These are phyloP conservation scores for Nothoprocta pentlandii DNA, from an alignment of 2,113 vertebrate genomes.

Conservation along the genomic window DNA sequence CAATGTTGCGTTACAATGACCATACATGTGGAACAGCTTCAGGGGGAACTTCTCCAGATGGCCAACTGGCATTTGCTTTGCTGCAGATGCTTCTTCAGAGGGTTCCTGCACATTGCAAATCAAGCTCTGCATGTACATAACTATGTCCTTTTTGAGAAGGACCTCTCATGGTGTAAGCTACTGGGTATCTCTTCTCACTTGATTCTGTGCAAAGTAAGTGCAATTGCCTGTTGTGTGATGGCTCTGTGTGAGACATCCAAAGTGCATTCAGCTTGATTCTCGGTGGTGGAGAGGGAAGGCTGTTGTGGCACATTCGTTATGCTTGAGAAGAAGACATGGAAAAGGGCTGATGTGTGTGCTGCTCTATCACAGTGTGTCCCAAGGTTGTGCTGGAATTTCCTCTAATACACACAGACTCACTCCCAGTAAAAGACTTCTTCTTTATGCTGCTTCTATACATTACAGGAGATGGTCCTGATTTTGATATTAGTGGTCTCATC, in stretches of 20 bases:
- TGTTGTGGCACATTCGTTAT: rapidly evolving
- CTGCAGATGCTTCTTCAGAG: background rate
- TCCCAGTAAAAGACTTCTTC: background rate
- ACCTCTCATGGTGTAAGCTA: background rate
- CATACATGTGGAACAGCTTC: rapidly evolving
- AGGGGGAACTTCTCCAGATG: background rate
- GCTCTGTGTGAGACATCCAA: background rate
- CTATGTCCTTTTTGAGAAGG: background rate
- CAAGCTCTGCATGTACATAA: background rate
- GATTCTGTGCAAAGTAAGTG: background rate
- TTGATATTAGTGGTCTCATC: background rate
- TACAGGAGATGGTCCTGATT: background rate
- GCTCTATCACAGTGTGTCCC: background rate
- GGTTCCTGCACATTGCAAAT: constrained; percentile 5
- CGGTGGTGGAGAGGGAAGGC: background rate
- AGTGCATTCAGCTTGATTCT: background rate
- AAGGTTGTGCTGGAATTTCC: background rate
- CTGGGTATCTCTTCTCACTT: constrained; percentile 1
- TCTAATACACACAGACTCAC: no score
- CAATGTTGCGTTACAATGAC: background rate
- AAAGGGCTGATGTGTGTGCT: background rate
- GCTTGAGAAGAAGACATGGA: background rate
- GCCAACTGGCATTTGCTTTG: constrained; percentile 13
- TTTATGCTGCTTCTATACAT: no score
- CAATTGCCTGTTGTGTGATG: background rate